A percentile compares a stretch with the other conserved stretches of the same genome.
phyloP scores from a whole-genome alignment of 2,797 vertebrate genomes.

The Squalus acanthias region DNA sequence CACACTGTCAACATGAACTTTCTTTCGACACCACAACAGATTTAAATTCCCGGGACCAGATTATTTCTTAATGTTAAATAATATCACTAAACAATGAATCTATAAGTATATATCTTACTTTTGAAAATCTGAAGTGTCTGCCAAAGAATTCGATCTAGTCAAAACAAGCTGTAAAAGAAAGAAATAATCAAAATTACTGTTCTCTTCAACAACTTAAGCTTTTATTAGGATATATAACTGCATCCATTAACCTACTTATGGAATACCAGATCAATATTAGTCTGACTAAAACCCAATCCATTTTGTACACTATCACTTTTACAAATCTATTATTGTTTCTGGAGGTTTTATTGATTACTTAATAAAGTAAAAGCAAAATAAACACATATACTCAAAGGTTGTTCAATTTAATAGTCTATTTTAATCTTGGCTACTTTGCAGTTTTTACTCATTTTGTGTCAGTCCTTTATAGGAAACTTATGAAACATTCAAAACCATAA shows the following conservation, averaged over 20 bases:
- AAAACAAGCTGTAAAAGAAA: slow-evolving; percentile 66
- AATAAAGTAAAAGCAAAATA: neutral
- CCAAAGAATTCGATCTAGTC: slow-evolving; percentile 61
- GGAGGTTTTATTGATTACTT: neutral
- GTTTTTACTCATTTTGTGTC: neutral
- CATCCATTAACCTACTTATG: neutral
- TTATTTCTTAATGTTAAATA: neutral
- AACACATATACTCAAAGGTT: neutral
- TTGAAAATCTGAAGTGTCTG: slow-evolving; percentile 70
- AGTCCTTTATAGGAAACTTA: too few relatives aligned
- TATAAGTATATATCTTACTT: slow-evolving; percentile 65
- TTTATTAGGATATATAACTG: neutral
- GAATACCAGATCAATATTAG: neutral
- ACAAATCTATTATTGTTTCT: neutral
- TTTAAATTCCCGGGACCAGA: neutral
- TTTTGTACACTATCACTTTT: neutral
- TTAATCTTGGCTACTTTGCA: neutral
- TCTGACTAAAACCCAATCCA: neutral
- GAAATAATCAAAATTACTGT: neutral
- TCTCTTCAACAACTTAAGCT: neutral
- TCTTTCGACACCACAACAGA: neutral
- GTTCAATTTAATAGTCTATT: neutral
- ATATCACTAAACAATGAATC: neutral
- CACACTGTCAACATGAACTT: neutral
- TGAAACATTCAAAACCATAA: neutral